Percentiles rank a stretch among this genome's conserved stretches.
Evolutionary conservation across 2,113 vertebrate genomes (phyloP).

Genomic region (Bolborhynchus lineola): DNA sequence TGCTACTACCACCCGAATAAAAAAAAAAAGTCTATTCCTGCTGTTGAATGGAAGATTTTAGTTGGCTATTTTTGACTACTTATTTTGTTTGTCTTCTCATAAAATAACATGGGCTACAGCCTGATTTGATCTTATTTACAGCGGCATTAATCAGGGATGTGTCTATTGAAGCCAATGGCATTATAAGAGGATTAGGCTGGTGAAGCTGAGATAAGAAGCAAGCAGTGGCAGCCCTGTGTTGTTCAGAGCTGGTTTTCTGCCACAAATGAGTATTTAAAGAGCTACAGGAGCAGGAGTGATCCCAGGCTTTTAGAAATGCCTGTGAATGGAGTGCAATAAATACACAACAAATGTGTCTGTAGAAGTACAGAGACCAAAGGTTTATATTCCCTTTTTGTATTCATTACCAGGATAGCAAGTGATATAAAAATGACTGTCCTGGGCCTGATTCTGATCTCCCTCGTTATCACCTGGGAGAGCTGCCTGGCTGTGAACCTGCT

Average conservation of each 20-base stretch:
- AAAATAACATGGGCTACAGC: not conserved
- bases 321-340: not conserved
- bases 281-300: not conserved
- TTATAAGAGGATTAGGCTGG: conserved; percentile 28
- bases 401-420: conserved; percentile 1
- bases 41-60: not conserved
- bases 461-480: not conserved
- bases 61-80: not conserved
- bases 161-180: not conserved
- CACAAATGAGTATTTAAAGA: conserved; percentile 3
- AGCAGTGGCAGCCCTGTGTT: not conserved
- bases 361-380: not conserved
- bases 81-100: not conserved
- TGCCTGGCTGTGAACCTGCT: not conserved
- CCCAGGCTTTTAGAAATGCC: conserved; percentile 1
- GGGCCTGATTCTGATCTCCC: not conserved
- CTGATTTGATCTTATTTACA: conserved; percentile 5
- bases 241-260: not conserved
- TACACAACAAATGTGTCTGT: not conserved
- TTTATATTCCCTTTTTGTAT: not conserved
- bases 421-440: not conserved
- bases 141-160: not conserved
- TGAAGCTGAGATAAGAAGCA: conserved; percentile 40
- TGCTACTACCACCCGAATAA: not conserved
- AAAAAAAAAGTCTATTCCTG: not conserved